Base-by-base conservation (phyloP, 2,113 vertebrate genomes). In the Tupaia tana region DNA sequence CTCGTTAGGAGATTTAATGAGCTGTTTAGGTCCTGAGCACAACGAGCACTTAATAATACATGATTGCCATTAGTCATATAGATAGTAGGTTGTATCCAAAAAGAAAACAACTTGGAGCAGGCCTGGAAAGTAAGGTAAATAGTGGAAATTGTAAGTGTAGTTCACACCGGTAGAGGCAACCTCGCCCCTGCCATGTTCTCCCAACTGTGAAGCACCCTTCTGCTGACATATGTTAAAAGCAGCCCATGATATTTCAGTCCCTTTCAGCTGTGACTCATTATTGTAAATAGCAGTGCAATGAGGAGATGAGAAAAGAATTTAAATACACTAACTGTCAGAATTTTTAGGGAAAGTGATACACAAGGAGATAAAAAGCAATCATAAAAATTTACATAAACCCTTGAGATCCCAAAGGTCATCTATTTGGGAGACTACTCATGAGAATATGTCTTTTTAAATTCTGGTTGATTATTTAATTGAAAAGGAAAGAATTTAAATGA, bases 391-490 rank as follows among this genome's bases (percentile, higher is more conserved):
- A 90, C 97, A 98, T 86, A 97, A 98, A 97, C 96, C 81, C 89
- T 90, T 91, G 52, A 74, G 95, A 96, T 96, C 98, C 94, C 96
- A 66, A 87, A 96, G 97, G 98, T 98, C 98, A 97, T 97, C 95
- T 81, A 70, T 96, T 94, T 87, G 93, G 90, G 93, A 95, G 95
- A 85, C 91, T 96, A 96, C 95, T 97, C 84, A 85, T 64, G 91
- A 89, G 97, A 97, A 98, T 90, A 86, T 3, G 13, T 95, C 98
- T 96, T 98, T 97, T 96, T 90, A 94, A 94, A 97, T 98, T 92
- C 91, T n/a, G 78, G 80, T 84, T 91, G 95, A 97, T 98, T 96
- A 97, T 97, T 97, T 98, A 97, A 98, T 98, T 97, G 96, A 97
- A 93, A 97, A 97, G 97, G 96, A 97, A 97, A 97, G 90, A 90